Evolutionary conservation across 2,797 vertebrate species (phyloP).

Genomic region (Liasis olivaceus): DNA sequence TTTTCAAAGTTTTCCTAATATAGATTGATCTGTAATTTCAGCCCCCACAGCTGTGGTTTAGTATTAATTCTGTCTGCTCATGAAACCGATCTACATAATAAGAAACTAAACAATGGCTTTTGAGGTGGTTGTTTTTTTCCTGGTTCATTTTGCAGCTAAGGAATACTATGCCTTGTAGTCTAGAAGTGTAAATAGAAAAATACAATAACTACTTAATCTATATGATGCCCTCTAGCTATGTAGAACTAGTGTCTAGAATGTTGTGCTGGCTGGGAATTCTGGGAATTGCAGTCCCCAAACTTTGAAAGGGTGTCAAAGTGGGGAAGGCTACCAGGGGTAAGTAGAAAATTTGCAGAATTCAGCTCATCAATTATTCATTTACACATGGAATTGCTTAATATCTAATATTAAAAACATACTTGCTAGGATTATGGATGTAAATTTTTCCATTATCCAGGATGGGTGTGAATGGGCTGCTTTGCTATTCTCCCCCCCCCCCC

Average conservation of each 20-base stretch:
- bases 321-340: not conserved
- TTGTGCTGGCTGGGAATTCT: too few species aligned
- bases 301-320: not conserved
- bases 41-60: conserved; percentile 66
- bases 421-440: too few species aligned
- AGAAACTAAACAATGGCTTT: conserved; percentile 64
- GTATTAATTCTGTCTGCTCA: conserved; percentile 69
- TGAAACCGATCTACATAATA: conserved; percentile 71
- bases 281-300: too few species aligned
- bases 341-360: too few species aligned
- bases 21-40: conserved; percentile 68
- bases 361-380: too few species aligned
- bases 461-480: too few species aligned
- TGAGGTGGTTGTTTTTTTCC: conserved; percentile 5
- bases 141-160: conserved; percentile 49
- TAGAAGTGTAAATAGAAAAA: conserved; percentile 20
- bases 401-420: too few species aligned
- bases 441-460: too few species aligned
- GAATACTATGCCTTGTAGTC: conserved; percentile 38
- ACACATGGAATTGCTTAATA: too few species aligned
- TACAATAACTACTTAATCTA: not conserved
- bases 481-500: too few species aligned
- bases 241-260: too few species aligned
- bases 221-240: too few species aligned
- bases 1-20: conserved; percentile 76